Evolutionary conservation across 2,797 vertebrate species (phyloP).

Genomic region (Parauchenoglanis punctatus): DNA sequence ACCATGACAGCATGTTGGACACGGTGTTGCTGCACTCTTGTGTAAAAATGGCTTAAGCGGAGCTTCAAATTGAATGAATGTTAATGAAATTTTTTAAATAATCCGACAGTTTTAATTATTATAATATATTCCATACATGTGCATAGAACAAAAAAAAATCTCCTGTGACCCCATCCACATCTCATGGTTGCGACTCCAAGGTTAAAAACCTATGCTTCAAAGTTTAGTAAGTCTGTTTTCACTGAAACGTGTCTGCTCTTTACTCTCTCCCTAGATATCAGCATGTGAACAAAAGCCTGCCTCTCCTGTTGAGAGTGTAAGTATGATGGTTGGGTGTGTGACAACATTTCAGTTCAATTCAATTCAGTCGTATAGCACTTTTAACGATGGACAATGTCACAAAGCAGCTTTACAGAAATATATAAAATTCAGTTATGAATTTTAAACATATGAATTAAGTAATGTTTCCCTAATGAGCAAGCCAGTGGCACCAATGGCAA

Average conservation of each 20-base stretch:
- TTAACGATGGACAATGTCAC: too few species aligned
- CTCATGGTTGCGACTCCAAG: neutral
- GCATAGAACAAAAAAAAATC: neutral
- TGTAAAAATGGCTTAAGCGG: neutral
- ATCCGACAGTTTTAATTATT: neutral
- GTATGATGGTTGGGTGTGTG: neutral
- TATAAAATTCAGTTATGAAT: too few species aligned
- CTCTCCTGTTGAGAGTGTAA: constrained; percentile 64
- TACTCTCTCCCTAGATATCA: constrained; percentile 71
- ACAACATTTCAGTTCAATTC: neutral
- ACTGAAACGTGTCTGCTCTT: constrained; percentile 62
- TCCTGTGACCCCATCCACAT: neutral
- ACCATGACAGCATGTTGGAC: neutral
- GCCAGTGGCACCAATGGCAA: too few species aligned
- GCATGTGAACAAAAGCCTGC: constrained; percentile 66
- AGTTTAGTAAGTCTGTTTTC: constrained; percentile 51
- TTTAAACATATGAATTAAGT: too few species aligned
- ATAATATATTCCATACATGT: neutral
- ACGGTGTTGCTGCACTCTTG: neutral
- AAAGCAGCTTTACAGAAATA: too few species aligned
- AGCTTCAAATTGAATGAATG: neutral
- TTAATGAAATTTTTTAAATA: neutral
- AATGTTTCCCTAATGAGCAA: too few species aligned
- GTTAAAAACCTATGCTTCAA: neutral
- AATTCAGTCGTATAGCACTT: too few species aligned